Evolutionary conservation across 2,113 vertebrate genomes (phyloP).

Genomic region (Gobiocypris rarus): DNA sequence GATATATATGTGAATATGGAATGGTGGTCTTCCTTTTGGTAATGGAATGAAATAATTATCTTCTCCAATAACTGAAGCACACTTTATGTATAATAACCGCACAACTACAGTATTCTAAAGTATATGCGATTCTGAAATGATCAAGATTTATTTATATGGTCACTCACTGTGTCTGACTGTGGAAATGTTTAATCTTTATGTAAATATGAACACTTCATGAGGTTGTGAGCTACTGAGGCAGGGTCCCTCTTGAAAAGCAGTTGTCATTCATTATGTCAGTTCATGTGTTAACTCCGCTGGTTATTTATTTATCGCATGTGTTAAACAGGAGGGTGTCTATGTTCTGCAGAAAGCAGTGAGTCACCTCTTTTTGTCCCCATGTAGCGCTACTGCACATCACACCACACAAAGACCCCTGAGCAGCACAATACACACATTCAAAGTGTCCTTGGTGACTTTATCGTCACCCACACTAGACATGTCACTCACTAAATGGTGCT

Average conservation of each 20-base stretch:
- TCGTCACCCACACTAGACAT: conserved; percentile 54
- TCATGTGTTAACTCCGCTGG: not conserved
- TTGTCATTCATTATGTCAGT: not conserved
- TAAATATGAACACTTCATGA: not conserved
- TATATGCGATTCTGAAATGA: not conserved
- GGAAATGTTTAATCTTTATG: not conserved
- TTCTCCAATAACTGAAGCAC: conserved; percentile 13
- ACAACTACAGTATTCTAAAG: conserved; percentile 3
- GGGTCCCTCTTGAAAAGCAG: not conserved
- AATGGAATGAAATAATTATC: conserved; percentile 1
- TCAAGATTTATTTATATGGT: conserved; percentile 22
- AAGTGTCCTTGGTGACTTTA: conserved; percentile 62
- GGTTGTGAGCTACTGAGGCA: not conserved
- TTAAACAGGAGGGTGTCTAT: not conserved
- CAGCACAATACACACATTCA: conserved; percentile 60
- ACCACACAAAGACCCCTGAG: conserved; percentile 26
- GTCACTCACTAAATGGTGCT: conserved; percentile 60
- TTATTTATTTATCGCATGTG: not conserved
- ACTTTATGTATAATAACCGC: conserved; percentile 20
- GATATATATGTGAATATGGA: conserved; percentile 22
- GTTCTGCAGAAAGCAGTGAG: conserved; percentile 46
- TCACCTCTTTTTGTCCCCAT: conserved; percentile 27
- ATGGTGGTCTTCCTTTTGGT: conserved; percentile 1
- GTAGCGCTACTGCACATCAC: not conserved
- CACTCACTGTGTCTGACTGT: not conserved